Conservation (phyloP, 1,140 invertebrate species). For the Frieseomelitta varia region DNA sequence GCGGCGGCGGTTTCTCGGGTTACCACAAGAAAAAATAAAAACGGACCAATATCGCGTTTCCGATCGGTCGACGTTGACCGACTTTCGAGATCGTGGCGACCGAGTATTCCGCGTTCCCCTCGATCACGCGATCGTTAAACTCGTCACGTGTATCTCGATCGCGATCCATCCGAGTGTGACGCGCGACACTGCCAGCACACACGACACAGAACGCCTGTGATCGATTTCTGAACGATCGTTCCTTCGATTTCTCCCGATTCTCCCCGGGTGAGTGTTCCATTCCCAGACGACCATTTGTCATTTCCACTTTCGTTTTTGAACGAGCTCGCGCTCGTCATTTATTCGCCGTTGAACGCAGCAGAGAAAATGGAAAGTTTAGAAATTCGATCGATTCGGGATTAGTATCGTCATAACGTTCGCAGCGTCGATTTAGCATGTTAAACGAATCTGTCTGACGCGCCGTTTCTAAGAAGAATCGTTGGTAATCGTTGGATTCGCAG, state of each 20-base stretch:
- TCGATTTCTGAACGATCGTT: not conserved
- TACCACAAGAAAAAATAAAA: slow-evolving; percentile 66
- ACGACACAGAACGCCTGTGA: not conserved
- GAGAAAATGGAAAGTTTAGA: not conserved
- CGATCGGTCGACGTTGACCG: slow-evolving; percentile 3
- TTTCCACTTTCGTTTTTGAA: slow-evolving; percentile 5
- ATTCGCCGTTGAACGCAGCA: not conserved
- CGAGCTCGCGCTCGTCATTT: not conserved
- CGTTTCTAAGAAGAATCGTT: not conserved
- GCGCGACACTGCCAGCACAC: not conserved
- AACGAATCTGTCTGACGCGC: not conserved
- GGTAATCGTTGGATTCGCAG: not conserved
- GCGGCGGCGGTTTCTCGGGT: slow-evolving; percentile 61
- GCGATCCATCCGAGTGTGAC: not conserved
- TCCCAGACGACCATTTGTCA: not conserved
- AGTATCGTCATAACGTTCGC: not conserved
- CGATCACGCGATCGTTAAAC: not conserved
- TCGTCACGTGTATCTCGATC: not conserved
- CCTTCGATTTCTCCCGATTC: not conserved
- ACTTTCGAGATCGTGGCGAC: not conserved
- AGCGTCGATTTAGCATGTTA: not conserved
- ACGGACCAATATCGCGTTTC: not conserved
- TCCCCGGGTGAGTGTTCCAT: too few relatives aligned
- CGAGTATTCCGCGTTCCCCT: not conserved
- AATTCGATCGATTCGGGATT: not conserved